Evolutionary conservation across 2,113 vertebrate species (phyloP).

Genomic region (Chaetops frenatus): DNA sequence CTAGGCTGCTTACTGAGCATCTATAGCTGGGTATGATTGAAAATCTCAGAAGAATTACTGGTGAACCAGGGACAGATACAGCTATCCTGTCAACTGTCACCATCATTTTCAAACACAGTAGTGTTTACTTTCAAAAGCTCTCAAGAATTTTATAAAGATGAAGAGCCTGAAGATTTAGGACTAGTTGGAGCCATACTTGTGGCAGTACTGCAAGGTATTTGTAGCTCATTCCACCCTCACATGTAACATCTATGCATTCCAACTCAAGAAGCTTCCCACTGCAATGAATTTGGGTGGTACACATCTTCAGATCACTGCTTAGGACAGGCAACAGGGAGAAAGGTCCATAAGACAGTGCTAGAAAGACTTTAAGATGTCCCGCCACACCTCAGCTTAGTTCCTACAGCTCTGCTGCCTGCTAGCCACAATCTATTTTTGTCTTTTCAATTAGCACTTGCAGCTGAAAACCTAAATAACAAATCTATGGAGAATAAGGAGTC

Average conservation of each 20-base stretch:
- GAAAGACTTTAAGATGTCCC: background rate
- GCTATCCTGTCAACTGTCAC: accelerated
- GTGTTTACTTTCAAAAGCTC: background rate
- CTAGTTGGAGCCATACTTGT: background rate
- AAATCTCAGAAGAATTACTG: background rate
- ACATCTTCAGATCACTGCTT: background rate
- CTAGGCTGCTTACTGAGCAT: background rate
- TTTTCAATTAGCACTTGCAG: background rate
- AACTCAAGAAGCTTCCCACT: background rate
- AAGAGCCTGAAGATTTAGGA: background rate
- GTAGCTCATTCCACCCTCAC: background rate
- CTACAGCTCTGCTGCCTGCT: background rate
- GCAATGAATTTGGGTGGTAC: background rate
- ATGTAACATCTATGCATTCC: background rate
- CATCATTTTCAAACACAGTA: background rate
- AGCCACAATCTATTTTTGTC: background rate
- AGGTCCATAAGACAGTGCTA: background rate
- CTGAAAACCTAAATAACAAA: background rate
- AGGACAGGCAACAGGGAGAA: background rate
- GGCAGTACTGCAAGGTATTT: background rate
- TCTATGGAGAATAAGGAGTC: background rate
- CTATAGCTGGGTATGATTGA: background rate
- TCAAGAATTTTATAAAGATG: background rate
- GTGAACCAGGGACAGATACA: background rate
- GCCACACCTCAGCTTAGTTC: background rate